These are phyloP conservation scores for Ornithorhynchus anatinus DNA, from an alignment of 2,113 vertebrate species.

Conservation along the genomic window DNA sequence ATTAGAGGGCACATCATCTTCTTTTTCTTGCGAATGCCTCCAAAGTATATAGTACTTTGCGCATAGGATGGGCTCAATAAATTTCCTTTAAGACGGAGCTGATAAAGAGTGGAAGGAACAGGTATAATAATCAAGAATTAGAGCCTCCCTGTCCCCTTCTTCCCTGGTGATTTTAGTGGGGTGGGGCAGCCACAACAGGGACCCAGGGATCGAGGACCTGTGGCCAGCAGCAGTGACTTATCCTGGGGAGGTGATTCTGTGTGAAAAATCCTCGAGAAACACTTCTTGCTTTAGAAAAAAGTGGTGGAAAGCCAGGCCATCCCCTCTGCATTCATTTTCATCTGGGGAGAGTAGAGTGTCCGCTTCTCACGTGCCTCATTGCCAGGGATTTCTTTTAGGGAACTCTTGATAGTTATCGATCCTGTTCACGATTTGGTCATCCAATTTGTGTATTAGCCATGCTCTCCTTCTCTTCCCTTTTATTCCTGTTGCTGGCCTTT, in stretches of 20 bases:
- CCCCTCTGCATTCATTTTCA: no score
- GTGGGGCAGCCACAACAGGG: neutral
- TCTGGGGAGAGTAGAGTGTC: neutral
- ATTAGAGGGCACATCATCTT: no score
- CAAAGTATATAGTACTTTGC: no score
- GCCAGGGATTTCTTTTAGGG: neutral
- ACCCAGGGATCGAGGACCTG: no score
- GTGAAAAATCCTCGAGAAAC: no score
- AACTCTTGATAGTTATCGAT: neutral
- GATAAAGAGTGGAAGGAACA: neutral
- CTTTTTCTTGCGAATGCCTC: no score
- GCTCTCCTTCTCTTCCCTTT: neutral
- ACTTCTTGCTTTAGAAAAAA: no score
- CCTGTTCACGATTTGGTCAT: neutral
- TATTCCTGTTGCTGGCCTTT: neutral
- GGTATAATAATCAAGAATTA: neutral
- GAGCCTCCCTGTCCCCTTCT: neutral
- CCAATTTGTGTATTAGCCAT: neutral
- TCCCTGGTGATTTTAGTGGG: neutral
- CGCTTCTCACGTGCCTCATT: neutral
- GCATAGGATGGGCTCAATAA: no score
- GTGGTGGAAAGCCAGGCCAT: no score
- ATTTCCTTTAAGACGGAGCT: no score
- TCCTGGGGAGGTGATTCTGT: no score
- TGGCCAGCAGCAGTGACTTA: no score